phyloP scores from a whole-genome alignment of 2,113 vertebrate species.

The Pterocles gutturalis region DNA sequence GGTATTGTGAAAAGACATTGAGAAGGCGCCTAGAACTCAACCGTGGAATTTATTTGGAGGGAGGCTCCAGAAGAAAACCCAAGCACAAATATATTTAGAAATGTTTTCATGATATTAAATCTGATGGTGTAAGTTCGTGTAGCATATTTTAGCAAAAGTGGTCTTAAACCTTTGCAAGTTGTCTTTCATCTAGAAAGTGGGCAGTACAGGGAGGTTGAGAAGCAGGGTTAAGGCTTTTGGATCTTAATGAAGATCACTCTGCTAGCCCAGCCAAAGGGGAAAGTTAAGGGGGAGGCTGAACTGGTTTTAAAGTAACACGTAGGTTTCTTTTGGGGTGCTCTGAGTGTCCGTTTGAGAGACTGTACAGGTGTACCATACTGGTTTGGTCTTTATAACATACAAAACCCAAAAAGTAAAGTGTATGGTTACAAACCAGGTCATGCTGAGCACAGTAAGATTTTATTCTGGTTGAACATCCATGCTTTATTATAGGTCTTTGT shows the following conservation, averaged over 20 bases:
- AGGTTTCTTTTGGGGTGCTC: background rate
- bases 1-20: background rate
- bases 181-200: background rate
- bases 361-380: rapidly evolving
- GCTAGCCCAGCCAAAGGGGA: background rate
- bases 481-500: background rate
- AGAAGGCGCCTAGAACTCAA: background rate
- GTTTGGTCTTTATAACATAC: background rate
- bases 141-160: background rate
- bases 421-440: background rate
- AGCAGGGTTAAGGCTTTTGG: background rate
- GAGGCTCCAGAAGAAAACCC: background rate
- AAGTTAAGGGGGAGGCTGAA: background rate
- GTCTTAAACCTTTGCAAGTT: background rate
- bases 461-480: background rate
- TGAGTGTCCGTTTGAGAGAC: background rate
- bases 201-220: background rate
- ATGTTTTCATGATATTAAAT: background rate
- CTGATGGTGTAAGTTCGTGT: rapidly evolving
- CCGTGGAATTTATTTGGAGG: background rate
- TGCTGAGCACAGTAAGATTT: background rate
- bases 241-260: background rate
- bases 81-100: background rate
- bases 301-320: background rate
- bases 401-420: background rate